Percentiles rank a stretch among this genome's conserved stretches.
Evolutionary conservation across 2,888 invertebrate genomes (phyloP).

Genomic region (Mythimna loreyi): DNA sequence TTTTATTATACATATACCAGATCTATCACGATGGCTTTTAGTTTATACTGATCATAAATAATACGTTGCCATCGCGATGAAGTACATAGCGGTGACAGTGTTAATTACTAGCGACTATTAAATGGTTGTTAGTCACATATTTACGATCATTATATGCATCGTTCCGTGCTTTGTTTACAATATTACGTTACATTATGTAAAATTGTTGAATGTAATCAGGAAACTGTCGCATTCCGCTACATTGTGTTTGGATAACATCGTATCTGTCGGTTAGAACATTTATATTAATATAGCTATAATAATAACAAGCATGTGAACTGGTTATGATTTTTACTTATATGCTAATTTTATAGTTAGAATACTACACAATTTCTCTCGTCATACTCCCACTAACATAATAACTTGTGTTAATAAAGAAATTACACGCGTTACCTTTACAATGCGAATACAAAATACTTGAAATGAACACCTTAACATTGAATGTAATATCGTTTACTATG

Average conservation of each 20-base stretch:
- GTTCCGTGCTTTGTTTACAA: constrained; percentile 74
- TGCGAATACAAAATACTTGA: constrained; percentile 57
- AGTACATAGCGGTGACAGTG: constrained; percentile 39
- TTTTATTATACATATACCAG: neutral
- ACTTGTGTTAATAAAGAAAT: constrained; percentile 57
- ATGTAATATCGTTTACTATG: constrained; percentile 69
- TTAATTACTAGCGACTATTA: constrained; percentile 69
- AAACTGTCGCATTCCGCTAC: constrained; percentile 52
- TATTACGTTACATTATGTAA: constrained; percentile 66
- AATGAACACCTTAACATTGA: constrained; percentile 74
- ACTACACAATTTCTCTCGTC: constrained; percentile 36
- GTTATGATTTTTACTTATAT: neutral
- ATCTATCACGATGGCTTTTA: neutral
- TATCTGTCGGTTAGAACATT: constrained; percentile 2
- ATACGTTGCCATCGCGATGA: no score
- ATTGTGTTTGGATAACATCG: constrained; percentile 50
- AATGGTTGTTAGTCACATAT: constrained; percentile 66
- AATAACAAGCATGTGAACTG: neutral
- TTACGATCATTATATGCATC: constrained; percentile 64
- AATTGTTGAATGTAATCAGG: constrained; percentile 60
- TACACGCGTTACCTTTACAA: constrained; percentile 61
- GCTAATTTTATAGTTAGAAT: constrained; percentile 3
- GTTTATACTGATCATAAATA: constrained; percentile 19
- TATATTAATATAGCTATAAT: constrained; percentile 6
- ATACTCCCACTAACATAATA: constrained; percentile 29